Base-by-base conservation (phyloP, 2,797 vertebrate species). In the Xenops minutus region DNA sequence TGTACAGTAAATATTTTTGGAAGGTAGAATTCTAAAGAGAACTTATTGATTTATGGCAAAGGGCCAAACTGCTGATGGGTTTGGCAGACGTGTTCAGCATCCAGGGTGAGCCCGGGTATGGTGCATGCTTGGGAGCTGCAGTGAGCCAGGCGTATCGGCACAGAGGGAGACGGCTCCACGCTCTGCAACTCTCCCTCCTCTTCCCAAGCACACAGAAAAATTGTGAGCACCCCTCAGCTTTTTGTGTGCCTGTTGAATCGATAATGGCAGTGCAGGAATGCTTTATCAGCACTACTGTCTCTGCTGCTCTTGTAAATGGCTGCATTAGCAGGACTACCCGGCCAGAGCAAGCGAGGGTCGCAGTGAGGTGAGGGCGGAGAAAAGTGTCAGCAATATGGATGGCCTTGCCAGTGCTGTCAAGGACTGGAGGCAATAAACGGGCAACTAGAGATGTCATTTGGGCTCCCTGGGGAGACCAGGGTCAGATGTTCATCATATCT, bases 1-100 rank as follows among this genome's bases (percentile, higher is more conserved):
- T 96, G 97, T 97, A 97, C 97, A 97, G 98, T 98, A 98, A 98
- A 98, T 98, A 98, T 98, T 98, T 98, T 98, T 97, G 96, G 97
- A 98, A 96, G 97, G 92, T 95, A 95, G 95, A 98, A 96, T 96
- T 97, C 97, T 97, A 96, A 97, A 95, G 98, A 98, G 97, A 98
- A 98, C 95, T 96, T 98, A 97, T 91, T 96, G 98, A 98, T 98
- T 97, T 94, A 67, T 98, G 98, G 98, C 97, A 93, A 75, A 51
- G 80, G 85, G 97, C 97, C 97, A 97, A 94, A 94, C 51, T 97
- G 88, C 97, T 96, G 95, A 97, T 96, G 95, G 95, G 95, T 81
- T 85, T 96, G 95, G 96, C 96, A 96, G 96, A 96, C 66, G 88
- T 95, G 95, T 95, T 97, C 95, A 95, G 94, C 93, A 96, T 96